Evolutionary conservation across 2,113 vertebrate species (phyloP).

Genomic region (Chrysemys picta): DNA sequence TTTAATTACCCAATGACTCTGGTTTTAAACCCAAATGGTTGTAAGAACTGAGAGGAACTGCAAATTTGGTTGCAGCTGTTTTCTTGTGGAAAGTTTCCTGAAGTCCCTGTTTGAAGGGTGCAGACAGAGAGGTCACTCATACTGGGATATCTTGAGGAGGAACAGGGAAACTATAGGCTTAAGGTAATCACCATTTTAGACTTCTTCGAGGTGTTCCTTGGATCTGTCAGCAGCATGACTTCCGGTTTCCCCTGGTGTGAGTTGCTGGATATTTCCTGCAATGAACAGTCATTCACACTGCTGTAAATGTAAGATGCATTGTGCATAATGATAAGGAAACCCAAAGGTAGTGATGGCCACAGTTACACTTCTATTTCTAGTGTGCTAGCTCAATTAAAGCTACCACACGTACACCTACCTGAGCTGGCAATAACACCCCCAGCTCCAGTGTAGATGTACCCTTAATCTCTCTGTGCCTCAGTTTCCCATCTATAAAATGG

Average conservation of each 20-base stretch:
- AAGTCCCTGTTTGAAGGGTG: background rate
- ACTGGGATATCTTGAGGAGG: background rate
- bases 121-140: background rate
- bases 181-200: background rate
- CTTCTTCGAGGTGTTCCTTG: background rate
- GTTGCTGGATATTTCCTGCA: background rate
- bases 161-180: background rate
- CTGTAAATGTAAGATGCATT: background rate
- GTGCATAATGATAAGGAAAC: background rate
- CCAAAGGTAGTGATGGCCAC: background rate
- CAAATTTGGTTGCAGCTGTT: background rate
- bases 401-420: background rate
- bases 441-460: background rate
- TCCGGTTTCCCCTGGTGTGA: background rate
- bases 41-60: background rate
- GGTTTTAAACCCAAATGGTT: background rate
- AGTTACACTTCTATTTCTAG: background rate
- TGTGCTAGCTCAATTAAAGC: background rate
- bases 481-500: background rate
- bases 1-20: background rate
- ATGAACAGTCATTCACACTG: background rate
- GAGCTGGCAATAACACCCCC: background rate
- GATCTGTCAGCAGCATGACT: background rate
- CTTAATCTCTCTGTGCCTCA: background rate
- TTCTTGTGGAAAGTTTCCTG: background rate